These are phyloP conservation scores for Pseudolaguvia tuberculata DNA, from an alignment of 2,113 vertebrate genomes.

Conservation along the genomic window DNA sequence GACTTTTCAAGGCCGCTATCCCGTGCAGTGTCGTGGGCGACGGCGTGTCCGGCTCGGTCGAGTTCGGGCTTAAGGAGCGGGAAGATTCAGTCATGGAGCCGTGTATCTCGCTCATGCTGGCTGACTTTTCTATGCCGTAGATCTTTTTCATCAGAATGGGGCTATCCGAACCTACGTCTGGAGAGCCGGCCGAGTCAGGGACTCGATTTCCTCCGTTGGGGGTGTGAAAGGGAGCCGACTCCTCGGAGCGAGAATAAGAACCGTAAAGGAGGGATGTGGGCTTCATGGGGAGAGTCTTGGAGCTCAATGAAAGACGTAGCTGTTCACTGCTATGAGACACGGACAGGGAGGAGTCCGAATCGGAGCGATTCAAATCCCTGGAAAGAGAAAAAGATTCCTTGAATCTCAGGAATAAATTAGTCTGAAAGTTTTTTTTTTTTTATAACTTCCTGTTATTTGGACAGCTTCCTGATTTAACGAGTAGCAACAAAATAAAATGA, in stretches of 20 bases:
- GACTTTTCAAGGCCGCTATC: slow-evolving; percentile 58
- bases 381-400: slow-evolving; percentile 15
- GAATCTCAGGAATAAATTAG: background rate
- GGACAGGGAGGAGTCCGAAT: slow-evolving; percentile 91
- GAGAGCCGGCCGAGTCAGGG: slow-evolving; percentile 58
- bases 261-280: slow-evolving; percentile 72
- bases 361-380: slow-evolving; percentile 89
- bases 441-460: background rate
- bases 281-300: slow-evolving; percentile 72
- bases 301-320: slow-evolving; percentile 66
- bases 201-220: slow-evolving; percentile 76
- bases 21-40: slow-evolving; percentile 72
- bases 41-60: slow-evolving; percentile 88
- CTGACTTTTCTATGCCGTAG: slow-evolving; percentile 74
- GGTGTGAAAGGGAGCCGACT: slow-evolving; percentile 61
- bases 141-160: slow-evolving; percentile 78
- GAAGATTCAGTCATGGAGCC: slow-evolving; percentile 79
- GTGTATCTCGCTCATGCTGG: slow-evolving; percentile 82
- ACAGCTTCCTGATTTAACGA: no score
- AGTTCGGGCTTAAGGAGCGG: slow-evolving; percentile 85
- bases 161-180: slow-evolving; percentile 74
- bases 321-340: slow-evolving; percentile 82
- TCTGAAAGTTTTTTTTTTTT: background rate
- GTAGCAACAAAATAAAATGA: no score
- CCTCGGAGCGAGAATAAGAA: slow-evolving; percentile 60